Evolutionary conservation across 2,113 vertebrate genomes (phyloP), one percentile per base, ranked within the genome.

Genomic region (Prolemur simus): DNA sequence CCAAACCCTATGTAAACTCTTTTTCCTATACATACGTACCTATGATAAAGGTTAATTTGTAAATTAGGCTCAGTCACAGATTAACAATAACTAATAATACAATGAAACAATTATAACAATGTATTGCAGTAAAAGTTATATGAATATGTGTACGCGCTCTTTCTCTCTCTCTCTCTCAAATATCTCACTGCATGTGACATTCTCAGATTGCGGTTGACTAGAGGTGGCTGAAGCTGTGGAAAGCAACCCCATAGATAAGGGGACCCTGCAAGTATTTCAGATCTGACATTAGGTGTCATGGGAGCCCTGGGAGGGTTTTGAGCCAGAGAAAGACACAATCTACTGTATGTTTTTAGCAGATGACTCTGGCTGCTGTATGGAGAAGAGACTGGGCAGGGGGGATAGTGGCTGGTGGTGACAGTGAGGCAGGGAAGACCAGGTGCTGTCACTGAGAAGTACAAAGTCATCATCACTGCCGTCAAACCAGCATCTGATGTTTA

Each of bases 401-500:
- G 37, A 80, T 0, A 14, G 14, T 27, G 58, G 17, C 37, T 20
- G 11, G 29, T 13, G 10, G 81, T 25, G 37, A 77, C n/a, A 80
- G 23, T 7, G 29, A 80, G 69, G 63, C 81, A 64, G 49, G 47
- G 4, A 25, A 25, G 7, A 20, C 9, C 37, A 63, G 32, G 52
- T 45, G 13, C 20, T n/a, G 25, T 8, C 58, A 34, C 32, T 37
- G 27, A 88, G 54, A 69, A 29, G 27, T 12, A 21, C n/a, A 29
- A 17, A 71, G 45, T 47, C 13, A 21, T 6, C 68, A 18, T 23
- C n/a, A 1, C 52, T 9, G 27, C 29, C n/a, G 14, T 17, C 63
- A 39, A 1, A 9, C 29, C 18, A 74, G 34, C 56, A 21, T 3
- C 5, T 27, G 7, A 32, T 2, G 0, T 21, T 42, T 42, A 15